Evolutionary conservation across 2,888 invertebrate genomes (phyloP).

Genomic region (Drosophila dives): DNA sequence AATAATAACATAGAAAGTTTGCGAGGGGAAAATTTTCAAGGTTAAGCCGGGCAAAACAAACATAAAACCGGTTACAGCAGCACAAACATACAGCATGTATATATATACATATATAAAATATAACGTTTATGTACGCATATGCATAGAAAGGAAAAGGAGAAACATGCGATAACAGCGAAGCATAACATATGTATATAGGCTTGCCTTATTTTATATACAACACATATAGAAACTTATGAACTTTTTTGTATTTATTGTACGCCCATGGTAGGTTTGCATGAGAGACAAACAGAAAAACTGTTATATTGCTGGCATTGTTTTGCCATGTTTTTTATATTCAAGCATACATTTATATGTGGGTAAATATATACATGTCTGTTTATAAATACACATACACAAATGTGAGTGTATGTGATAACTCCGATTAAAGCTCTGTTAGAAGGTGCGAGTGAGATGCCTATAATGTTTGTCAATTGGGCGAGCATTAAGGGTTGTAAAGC

Average conservation of each 20-base stretch:
- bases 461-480: constrained; percentile 17
- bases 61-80: constrained; percentile 76
- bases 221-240: constrained; percentile 2
- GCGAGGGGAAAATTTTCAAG: constrained; percentile 74
- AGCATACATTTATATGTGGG: constrained; percentile 2
- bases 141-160: constrained; percentile 12
- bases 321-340: neutral
- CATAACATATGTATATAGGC: constrained; percentile 4
- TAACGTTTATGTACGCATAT: neutral
- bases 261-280: neutral
- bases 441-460: constrained; percentile 28
- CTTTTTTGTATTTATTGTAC: neutral
- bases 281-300: neutral
- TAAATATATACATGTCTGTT: neutral
- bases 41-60: constrained; percentile 83
- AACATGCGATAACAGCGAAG: constrained; percentile 37
- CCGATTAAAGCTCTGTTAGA: constrained; percentile 22
- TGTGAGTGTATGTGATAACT: constrained; percentile 29
- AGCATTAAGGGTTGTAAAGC: constrained; percentile 47
- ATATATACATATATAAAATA: neutral
- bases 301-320: neutral
- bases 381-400: neutral
- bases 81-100: constrained; percentile 8
- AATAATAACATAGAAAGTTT: constrained; percentile 65
- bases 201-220: neutral